Conservation (phyloP, 2,888 invertebrate species). For the Heliconius sara region DNA sequence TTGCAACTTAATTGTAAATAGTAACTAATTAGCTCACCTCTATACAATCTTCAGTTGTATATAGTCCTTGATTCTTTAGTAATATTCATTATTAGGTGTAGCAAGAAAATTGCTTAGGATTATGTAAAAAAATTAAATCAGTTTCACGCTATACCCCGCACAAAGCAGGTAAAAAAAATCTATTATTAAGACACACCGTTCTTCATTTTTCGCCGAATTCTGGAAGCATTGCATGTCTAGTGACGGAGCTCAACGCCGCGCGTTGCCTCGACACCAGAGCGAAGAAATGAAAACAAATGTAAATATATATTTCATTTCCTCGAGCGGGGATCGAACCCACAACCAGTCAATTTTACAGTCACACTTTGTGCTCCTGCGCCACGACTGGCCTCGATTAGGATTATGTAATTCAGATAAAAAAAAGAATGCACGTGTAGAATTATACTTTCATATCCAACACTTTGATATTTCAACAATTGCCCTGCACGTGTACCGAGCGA, state of each 20-base stretch:
- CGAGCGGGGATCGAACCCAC: too few relatives aligned
- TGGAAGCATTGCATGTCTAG: too few relatives aligned
- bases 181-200: too few relatives aligned
- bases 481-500: constrained; percentile 59
- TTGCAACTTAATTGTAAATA: constrained; percentile 66
- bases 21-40: constrained; percentile 58
- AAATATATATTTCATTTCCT: too few relatives aligned
- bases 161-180: too few relatives aligned
- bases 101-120: constrained; percentile 8
- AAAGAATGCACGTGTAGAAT: constrained; percentile 33
- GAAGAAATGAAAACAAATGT: too few relatives aligned
- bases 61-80: constrained; percentile 55
- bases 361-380: too few relatives aligned
- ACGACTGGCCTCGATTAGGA: background rate
- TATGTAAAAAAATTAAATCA: constrained; percentile 32
- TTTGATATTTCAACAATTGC: constrained; percentile 51
- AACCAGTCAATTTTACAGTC: too few relatives aligned
- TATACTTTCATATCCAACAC: constrained; percentile 35
- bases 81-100: background rate
- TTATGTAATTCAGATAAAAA: constrained; percentile 36
- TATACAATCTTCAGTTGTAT: constrained; percentile 57
- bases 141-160: too few relatives aligned
- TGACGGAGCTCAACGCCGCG: too few relatives aligned
- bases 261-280: too few relatives aligned
- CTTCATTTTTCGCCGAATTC: too few relatives aligned